Evolutionary conservation across 1,140 invertebrate species (phyloP), one percentile per base, ranked within the genome.

Genomic region (Drosophila nigromelanica): DNA sequence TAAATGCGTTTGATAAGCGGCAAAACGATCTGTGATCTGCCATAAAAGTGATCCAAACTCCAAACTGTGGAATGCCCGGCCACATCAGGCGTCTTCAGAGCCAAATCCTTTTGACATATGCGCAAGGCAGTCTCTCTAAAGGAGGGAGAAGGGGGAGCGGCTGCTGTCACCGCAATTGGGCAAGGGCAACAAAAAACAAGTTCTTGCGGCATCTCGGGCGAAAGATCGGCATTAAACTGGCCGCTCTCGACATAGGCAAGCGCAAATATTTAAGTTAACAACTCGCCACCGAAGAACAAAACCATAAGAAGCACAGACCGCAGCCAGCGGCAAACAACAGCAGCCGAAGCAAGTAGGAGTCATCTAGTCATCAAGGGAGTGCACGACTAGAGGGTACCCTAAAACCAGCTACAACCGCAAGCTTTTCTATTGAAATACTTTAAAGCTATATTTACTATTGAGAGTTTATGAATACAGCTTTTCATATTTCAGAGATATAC

Each of bases 251-350:
- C 60, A 64, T 70, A 56, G 80, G 58, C 62, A 64, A 60, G 76
- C 60, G 58, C 86, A 87, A 87, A 87, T 87, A 87, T 87, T 87
- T 87, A 79, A 87, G 64, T 86, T 86, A 78, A 87, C 82, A 86
- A 86, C 78, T 86, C 60, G 80, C 71, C 80, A 74, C 76, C 54
- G 73, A 60, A 70, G 73, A 69, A 64, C 62, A 62, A 43, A 62
- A 45, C 81, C 82, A 87, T 86, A 87, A 86, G 86, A 78, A 87
- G 75, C 82, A 86, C 47, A 78, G 75, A 74, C 69, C 70, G 75
- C 82, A 76, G 18, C 66, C 12, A 51, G 21, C 30, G 33, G 39
- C 27, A 27, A 27, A 27, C 42, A 5, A n/a, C 30, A 54, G 30
- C 51, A 37, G 18, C 33, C 8, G n/a, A 10, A 15, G 24, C 1